Base-by-base conservation (phyloP, 1,140 invertebrate species). In the Aradophagus sp. region DNA sequence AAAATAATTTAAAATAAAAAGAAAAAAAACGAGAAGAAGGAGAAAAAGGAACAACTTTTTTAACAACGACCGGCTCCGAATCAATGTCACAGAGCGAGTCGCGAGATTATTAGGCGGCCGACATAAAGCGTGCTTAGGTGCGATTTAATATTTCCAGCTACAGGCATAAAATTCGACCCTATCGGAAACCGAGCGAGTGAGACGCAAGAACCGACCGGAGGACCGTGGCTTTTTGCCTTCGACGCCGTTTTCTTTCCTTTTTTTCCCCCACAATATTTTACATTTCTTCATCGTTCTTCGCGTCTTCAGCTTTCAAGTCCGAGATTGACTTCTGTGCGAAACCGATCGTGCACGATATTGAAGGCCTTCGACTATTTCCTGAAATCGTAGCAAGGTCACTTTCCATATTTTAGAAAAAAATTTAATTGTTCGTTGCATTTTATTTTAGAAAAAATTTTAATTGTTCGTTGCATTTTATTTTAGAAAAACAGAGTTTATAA, bases 111-210 rank as follows among this genome's bases (percentile, higher is more conserved):
- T 80, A 73, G 78, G 77, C 77, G 77, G 78, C 53, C 62, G 66
- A 68, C 75, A 78, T 77, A 77, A 80, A 80, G 78, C 71, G 73
- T 77, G 76, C 77, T 80, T 79, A 80, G 77, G 77, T 80, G 77
- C 77, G 77, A 80, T 80, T 80, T 80, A 80, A 79, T 77, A 79
- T 80, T 80, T 80, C 78, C 74, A 79, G 78, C 77, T 80, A 80
- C 52, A 61, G 47, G 66, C 77, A 80, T 80, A 79, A 77, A 80
- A 79, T 77, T 73, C 56, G 58, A 68, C 53, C 74, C 65, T 73
- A 76, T 77, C 59, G 63, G 55, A 67, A 67, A 63, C 45, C 58
- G 17, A 44, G 42, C 45, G 61, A 55, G 34, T 27, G 19, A 34
- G 35, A 47, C 1, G 14, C 26, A 44, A 4, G 16, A 31, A 31